Base-by-base conservation (phyloP, 2,888 invertebrate genomes). In the Neoaliturus tenellus region DNA sequence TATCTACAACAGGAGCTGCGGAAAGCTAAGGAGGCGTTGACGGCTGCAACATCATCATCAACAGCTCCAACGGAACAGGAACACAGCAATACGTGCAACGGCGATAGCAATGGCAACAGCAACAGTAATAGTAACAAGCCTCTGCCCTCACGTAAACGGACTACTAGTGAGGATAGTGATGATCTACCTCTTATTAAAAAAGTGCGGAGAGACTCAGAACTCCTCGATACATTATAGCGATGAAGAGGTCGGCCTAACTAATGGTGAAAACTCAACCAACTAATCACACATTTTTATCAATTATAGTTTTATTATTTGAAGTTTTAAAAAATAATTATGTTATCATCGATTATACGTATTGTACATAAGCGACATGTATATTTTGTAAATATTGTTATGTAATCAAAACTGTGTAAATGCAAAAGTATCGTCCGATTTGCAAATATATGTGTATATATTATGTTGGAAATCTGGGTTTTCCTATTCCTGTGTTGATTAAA, bases 1-100 rank as follows among this genome's bases (percentile, higher is more conserved):
- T 96, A 96, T 91, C 93, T 99, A 85, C 98, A 99, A 89, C 97
- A 98, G 90, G 98, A 99, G 91, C 91, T 99, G 85, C 94, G 97
- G 84, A 96, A 97, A 88, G 93, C 96, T 14, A 95, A 95, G 88
- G 96, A 96, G 87, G 93, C 93, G 44, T 92, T 94, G 84, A 92
- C 92, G 81, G 90, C 91, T 95, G 88, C 93, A 93, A 87, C 95
- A 91, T 85, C 62, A 14, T 6, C 28, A 73, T 84, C 31, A 69
- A 85, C 95, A 91, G 85, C 62, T 1, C 58, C 35, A 31, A 51
- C 71, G 73, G 85, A 62, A 48, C 80, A 17, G 14, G 14, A 6
- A 6, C 8, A 20, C 2, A 17, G 10, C n/a, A 17, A 8, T 4
- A 51, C 51, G 23, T 62, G 62, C 17, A n/a, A n/a, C n/a, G n/a